Conservation (phyloP, 2,888 invertebrate species). For the Phalera bucephala region DNA sequence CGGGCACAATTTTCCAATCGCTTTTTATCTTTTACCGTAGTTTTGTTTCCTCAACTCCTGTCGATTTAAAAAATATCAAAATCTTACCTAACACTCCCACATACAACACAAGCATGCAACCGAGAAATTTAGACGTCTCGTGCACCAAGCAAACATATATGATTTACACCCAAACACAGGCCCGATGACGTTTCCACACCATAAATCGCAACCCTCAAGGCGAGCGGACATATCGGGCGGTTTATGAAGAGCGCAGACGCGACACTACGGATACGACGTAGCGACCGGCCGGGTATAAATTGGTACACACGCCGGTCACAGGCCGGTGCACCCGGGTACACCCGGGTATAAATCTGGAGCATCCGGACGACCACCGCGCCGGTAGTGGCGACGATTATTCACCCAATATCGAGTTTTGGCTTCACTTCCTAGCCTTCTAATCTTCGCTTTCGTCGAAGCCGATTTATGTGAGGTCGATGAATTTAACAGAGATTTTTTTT, state of each 20-base stretch:
- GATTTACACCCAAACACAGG: constrained; percentile 75
- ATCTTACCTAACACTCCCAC: constrained; percentile 10
- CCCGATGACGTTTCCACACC: constrained; percentile 79
- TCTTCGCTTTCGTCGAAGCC: constrained; percentile 72
- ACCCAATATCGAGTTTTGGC: constrained; percentile 83
- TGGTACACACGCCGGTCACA: constrained; percentile 50
- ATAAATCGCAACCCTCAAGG: constrained; percentile 80
- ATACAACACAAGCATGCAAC: constrained; percentile 46
- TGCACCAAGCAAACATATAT: constrained; percentile 70
- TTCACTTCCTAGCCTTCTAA: constrained; percentile 76
- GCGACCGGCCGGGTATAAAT: constrained; percentile 39
- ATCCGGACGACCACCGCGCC: constrained; percentile 78
- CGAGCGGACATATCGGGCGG: constrained; percentile 71
- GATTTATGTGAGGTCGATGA: constrained; percentile 58
- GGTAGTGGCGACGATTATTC: constrained; percentile 82
- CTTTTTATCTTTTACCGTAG: too few species aligned
- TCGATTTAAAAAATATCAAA: too few species aligned
- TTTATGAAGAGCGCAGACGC: constrained; percentile 72
- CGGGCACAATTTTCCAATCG: too few species aligned
- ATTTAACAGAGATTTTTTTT: too few species aligned
- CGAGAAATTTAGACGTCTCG: constrained; percentile 57
- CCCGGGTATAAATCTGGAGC: constrained; percentile 78
- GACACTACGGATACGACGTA: constrained; percentile 59
- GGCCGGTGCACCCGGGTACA: constrained; percentile 46
- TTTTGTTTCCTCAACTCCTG: too few species aligned